Evolutionary conservation across 2,888 invertebrate genomes (phyloP).

Genomic region (Yponomeuta malinellus): DNA sequence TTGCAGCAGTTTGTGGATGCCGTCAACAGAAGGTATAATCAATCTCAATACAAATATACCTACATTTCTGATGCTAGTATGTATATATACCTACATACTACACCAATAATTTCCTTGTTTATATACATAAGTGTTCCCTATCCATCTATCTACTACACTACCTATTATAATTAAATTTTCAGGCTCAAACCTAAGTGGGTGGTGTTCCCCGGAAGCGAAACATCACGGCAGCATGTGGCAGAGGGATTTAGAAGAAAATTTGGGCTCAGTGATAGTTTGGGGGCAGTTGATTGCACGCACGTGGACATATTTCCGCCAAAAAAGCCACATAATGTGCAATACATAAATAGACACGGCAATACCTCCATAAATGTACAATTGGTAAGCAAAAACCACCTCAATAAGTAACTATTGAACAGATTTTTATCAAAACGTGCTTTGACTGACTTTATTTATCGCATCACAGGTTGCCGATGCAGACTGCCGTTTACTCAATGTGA

Average conservation of each 20-base stretch:
- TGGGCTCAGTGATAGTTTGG: conserved; percentile 9
- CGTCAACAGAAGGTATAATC: conserved; percentile 13
- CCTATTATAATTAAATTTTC: not conserved
- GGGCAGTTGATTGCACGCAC: conserved; percentile 14
- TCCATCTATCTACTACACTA: no score
- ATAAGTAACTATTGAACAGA: not conserved
- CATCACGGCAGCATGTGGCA: not conserved
- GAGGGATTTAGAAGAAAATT: not conserved
- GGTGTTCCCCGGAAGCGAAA: conserved; percentile 2
- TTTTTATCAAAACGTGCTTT: not conserved
- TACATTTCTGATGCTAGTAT: not conserved
- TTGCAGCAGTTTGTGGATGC: conserved; percentile 1
- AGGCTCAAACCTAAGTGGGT: conserved; percentile 12
- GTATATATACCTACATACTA: not conserved
- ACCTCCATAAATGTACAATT: conserved; percentile 5
- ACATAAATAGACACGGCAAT: not conserved
- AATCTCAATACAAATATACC: not conserved
- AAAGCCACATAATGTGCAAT: conserved; percentile 5
- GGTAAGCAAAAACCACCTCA: not conserved
- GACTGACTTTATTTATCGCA: not conserved
- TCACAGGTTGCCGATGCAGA: conserved; percentile 1
- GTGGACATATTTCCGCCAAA: conserved; percentile 10
- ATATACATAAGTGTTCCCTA: no score
- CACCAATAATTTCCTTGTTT: no score
- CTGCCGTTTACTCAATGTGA: not conserved